phyloP scores from a whole-genome alignment of 2,888 invertebrate genomes.

The Biston betularia region DNA sequence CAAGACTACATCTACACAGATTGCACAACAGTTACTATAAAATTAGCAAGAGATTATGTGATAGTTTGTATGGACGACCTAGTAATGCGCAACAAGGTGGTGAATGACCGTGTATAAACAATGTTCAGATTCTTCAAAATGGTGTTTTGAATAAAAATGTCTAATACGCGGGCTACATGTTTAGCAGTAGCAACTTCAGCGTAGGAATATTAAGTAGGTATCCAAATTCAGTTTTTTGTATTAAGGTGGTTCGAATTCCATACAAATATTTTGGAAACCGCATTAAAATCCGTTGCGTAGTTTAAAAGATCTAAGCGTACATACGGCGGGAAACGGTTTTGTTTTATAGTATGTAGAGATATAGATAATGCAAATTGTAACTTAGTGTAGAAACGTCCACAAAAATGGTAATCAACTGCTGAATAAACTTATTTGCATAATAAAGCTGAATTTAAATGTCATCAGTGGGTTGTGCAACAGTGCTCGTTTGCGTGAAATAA shows the following conservation, averaged over 20 bases:
- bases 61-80: slow-evolving; percentile 25
- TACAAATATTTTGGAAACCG: too few species aligned
- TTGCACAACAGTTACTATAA: slow-evolving; percentile 5
- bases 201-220: too few species aligned
- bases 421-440: slow-evolving; percentile 41
- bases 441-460: slow-evolving; percentile 37
- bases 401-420: slow-evolving; percentile 29
- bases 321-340: too few species aligned
- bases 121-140: slow-evolving; percentile 40
- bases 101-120: slow-evolving; percentile 67
- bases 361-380: slow-evolving; percentile 27
- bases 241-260: too few species aligned
- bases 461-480: slow-evolving; percentile 33
- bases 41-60: slow-evolving; percentile 8
- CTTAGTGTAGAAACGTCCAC: slow-evolving; percentile 29
- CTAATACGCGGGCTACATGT: background rate
- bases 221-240: too few species aligned
- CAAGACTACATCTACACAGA: slow-evolving; percentile 17
- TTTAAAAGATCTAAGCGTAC: too few species aligned
- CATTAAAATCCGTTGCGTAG: too few species aligned
- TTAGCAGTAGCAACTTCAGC: background rate
- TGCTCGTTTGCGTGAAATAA: slow-evolving; percentile 24
- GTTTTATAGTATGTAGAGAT: too few species aligned
- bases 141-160: slow-evolving; percentile 20
- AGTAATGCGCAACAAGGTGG: slow-evolving; percentile 51